phyloP scores from a whole-genome alignment of 2,113 vertebrate genomes.

The Brachypodius melanocephalos region DNA sequence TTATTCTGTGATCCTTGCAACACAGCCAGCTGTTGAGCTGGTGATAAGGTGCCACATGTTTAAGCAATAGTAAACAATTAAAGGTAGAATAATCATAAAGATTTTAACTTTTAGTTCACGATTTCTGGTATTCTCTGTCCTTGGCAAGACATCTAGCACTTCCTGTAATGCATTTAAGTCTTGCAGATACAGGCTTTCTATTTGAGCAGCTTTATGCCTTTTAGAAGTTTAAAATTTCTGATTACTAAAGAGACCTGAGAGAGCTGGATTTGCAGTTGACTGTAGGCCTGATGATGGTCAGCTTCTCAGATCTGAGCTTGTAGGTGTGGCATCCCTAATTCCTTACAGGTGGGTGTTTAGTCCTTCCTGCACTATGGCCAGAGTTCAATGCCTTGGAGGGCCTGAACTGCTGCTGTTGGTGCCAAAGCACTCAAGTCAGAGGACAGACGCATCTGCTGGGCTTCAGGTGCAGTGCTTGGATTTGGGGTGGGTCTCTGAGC shows the following conservation, averaged over 20 bases:
- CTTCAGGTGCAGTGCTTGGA: not conserved
- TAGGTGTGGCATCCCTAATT: not conserved
- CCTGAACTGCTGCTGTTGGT: not conserved
- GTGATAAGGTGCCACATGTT: not conserved
- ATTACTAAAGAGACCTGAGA: not conserved
- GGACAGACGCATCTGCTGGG: accelerated
- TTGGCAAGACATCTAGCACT: not conserved
- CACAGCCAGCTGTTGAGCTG: not conserved
- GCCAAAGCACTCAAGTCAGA: not conserved
- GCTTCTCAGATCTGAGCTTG: not conserved
- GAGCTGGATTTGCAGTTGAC: not conserved
- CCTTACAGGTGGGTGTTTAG: not conserved
- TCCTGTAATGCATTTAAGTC: not conserved
- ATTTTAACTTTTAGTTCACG: not conserved
- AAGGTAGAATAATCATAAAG: not conserved
- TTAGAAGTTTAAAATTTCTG: not conserved
- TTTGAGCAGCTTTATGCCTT: not conserved
- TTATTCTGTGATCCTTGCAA: not conserved
- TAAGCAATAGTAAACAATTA: not conserved
- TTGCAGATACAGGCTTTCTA: not conserved
- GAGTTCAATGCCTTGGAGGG: not conserved
- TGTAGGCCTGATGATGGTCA: accelerated
- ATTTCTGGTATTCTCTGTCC: not conserved
- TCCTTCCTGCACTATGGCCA: not conserved
- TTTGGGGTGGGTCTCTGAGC: not conserved